A percentile compares a stretch with the other conserved stretches of the same genome.
Evolutionary conservation across 2,888 invertebrate species (phyloP).

Genomic region (Dasysyrphus albostriatus): DNA sequence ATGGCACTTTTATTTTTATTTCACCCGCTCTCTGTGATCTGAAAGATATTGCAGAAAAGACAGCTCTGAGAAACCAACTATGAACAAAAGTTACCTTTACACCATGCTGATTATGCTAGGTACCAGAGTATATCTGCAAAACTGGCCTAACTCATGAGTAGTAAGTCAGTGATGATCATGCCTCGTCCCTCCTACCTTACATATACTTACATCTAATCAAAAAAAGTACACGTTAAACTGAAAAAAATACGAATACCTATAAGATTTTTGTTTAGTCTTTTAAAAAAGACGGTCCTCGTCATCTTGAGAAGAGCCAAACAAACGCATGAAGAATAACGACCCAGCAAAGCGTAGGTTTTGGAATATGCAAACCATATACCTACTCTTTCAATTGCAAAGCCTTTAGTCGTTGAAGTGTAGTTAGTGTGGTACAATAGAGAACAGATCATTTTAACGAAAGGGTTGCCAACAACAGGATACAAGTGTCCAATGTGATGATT

Average conservation of each 20-base stretch:
- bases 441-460: not conserved
- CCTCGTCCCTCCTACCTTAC: constrained; percentile 16
- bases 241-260: constrained; percentile 37
- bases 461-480: not conserved
- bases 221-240: constrained; percentile 27
- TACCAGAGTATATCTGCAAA: constrained; percentile 35
- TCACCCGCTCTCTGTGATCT: constrained; percentile 71
- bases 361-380: constrained; percentile 32
- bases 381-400: constrained; percentile 62
- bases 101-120: not conserved
- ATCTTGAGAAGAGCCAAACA: constrained; percentile 67
- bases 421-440: constrained; percentile 28
- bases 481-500: too few species aligned
- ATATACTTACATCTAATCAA: not conserved
- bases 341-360: constrained; percentile 32
- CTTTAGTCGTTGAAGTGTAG: constrained; percentile 58
- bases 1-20: constrained; percentile 62
- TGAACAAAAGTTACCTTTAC: constrained; percentile 32
- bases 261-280: not conserved
- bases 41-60: constrained; percentile 55
- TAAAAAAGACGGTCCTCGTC: constrained; percentile 48
- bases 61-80: constrained; percentile 55
- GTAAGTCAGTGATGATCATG: constrained; percentile 58
- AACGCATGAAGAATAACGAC: constrained; percentile 66
- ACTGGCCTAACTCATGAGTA: constrained; percentile 51